Percentiles rank a stretch among this genome's conserved stretches.
Evolutionary conservation across 1,140 invertebrate species (phyloP).

Genomic region (Trachelipus rathkii): DNA sequence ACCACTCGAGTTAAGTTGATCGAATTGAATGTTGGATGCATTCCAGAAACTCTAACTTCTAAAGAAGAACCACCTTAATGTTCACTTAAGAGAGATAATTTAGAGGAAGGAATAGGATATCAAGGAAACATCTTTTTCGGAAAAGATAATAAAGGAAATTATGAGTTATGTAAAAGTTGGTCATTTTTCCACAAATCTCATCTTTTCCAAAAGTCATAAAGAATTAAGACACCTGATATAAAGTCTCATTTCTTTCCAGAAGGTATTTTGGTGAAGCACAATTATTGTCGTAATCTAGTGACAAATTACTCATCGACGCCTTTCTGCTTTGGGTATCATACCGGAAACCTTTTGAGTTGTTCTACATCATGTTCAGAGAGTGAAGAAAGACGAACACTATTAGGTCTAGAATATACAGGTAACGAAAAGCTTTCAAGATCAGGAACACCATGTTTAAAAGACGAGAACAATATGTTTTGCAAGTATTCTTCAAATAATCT

Average conservation of each 20-base stretch:
- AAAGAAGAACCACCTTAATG: neutral
- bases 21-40: neutral
- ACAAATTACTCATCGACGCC: neutral
- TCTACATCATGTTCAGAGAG: neutral
- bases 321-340: neutral
- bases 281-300: neutral
- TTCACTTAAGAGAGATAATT: neutral
- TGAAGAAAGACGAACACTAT: neutral
- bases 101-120: neutral
- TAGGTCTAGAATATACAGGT: neutral
- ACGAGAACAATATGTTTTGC: neutral
- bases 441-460: neutral
- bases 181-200: neutral
- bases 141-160: neutral
- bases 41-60: neutral
- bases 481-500: no score
- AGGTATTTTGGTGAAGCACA: neutral
- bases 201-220: neutral
- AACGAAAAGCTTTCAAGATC: neutral
- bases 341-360: neutral
- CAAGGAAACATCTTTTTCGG: neutral
- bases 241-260: neutral
- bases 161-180: neutral
- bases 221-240: neutral
- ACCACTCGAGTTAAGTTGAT: neutral